phyloP scores from a whole-genome alignment of 1,140 invertebrate species.

The Atopsyche davidsoni region DNA sequence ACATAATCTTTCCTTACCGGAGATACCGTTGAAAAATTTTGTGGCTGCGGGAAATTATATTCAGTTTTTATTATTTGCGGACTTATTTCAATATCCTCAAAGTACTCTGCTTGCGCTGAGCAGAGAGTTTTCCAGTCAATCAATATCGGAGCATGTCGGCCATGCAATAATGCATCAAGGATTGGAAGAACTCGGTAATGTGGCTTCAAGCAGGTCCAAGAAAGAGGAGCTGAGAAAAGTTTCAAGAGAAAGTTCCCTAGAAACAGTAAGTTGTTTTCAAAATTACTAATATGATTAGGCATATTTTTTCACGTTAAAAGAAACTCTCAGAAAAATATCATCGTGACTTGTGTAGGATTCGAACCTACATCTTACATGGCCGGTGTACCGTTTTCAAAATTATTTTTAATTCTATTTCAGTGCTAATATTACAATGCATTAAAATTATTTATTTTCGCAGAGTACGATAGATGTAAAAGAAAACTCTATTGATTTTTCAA shows the following conservation, averaged over 20 bases:
- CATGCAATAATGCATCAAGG: conserved; percentile 47
- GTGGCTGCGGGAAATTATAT: conserved; percentile 55
- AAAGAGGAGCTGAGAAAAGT: conserved; percentile 41
- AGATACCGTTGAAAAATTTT: conserved; percentile 49
- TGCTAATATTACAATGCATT: too few species aligned
- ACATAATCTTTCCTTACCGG: conserved; percentile 51
- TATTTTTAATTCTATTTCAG: too few species aligned
- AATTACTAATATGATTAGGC: too few species aligned
- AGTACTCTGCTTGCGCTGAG: conserved; percentile 50
- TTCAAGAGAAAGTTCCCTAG: conserved; percentile 39
- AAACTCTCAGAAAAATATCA: too few species aligned
- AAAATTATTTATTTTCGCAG: too few species aligned
- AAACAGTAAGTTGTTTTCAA: conserved; percentile 43
- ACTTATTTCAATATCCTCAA: conserved; percentile 57
- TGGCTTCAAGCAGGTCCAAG: conserved; percentile 38
- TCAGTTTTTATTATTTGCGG: conserved; percentile 55
- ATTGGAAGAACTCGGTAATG: conserved; percentile 33
- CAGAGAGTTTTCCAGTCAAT: conserved; percentile 46
- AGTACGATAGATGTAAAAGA: too few species aligned
- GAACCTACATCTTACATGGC: too few species aligned
- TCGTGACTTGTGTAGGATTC: too few species aligned
- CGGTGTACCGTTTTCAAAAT: too few species aligned
- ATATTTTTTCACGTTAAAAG: too few species aligned
- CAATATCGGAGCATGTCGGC: conserved; percentile 49
- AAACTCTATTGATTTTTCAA: conserved; percentile 4